phyloP scores from a whole-genome alignment of 2,888 invertebrate species.

The Sylvicola fuscatus region DNA sequence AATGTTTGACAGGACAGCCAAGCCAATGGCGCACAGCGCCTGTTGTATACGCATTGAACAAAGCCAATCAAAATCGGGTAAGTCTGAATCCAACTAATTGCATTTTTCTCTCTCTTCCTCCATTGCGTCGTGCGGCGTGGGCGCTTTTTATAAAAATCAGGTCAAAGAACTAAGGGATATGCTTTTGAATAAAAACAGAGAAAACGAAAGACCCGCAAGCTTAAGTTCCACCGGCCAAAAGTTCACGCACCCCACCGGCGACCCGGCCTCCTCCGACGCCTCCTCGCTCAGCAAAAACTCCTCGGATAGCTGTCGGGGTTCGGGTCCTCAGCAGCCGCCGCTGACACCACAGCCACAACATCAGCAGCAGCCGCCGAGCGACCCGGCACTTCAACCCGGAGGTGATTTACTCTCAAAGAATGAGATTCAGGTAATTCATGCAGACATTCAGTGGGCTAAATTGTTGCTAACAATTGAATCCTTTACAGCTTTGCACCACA shows the following conservation, averaged over 20 bases:
- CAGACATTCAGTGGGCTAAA: too few species aligned
- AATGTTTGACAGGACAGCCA: conserved; percentile 29
- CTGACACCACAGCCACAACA: conserved; percentile 32
- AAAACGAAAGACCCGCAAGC: conserved; percentile 29
- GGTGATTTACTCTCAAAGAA: conserved; percentile 40
- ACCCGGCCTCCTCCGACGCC: conserved; percentile 25
- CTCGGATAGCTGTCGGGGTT: conserved; percentile 26
- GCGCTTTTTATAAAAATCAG: too few species aligned
- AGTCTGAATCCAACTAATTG: conserved; percentile 12
- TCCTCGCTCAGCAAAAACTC: conserved; percentile 27
- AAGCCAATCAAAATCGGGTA: conserved; percentile 37
- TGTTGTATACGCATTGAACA: conserved; percentile 31
- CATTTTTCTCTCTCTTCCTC: conserved; percentile 2
- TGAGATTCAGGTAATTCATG: conserved; percentile 39
- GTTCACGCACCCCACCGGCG: conserved; percentile 55
- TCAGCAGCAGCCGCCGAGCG: conserved; percentile 26
- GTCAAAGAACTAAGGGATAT: conserved; percentile 1
- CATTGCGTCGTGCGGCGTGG: background rate
- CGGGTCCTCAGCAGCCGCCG: too few species aligned
- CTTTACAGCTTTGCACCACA: conserved; percentile 44
- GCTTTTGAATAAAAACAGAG: conserved; percentile 4
- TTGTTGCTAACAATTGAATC: conserved; percentile 1
- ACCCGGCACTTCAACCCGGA: conserved; percentile 20
- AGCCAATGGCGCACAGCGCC: conserved; percentile 30
- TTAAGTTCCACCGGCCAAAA: conserved; percentile 74